Evolutionary conservation across 2,113 vertebrate species (phyloP).

Genomic region (Alligator sinensis): DNA sequence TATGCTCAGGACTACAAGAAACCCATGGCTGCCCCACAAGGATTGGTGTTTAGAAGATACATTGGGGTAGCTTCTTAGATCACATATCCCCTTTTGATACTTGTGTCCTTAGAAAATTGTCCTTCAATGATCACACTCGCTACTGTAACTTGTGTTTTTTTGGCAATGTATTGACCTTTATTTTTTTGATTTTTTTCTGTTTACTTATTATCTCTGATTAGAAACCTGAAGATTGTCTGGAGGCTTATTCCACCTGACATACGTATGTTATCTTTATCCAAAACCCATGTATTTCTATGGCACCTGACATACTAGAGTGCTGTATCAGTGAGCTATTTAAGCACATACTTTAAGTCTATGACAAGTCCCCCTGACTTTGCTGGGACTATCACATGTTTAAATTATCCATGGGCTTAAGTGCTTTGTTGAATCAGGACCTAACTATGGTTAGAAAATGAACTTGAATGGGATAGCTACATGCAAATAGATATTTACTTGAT

Average conservation of each 20-base stretch:
- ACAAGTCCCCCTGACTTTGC: background rate
- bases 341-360: background rate
- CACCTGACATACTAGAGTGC: background rate
- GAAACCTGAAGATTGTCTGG: background rate
- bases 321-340: background rate
- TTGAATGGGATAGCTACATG: background rate
- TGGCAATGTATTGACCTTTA: background rate
- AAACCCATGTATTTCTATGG: background rate
- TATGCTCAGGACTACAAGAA: slow-evolving; percentile 19
- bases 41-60: slow-evolving; percentile 33
- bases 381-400: background rate
- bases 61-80: slow-evolving; percentile 17
- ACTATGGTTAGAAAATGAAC: background rate
- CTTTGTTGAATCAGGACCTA: background rate
- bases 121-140: background rate
- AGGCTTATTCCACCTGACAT: background rate
- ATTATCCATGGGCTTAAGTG: accelerated
- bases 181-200: background rate
- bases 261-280: accelerated
- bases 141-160: background rate
- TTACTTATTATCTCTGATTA: slow-evolving; percentile 8
- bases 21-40: background rate
- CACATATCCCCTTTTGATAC: background rate
- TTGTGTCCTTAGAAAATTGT: slow-evolving; percentile 28
- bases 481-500: background rate